Evolutionary conservation across 1,140 invertebrate species (phyloP), one percentile per base, ranked within the genome.

Genomic region (Zelostemma sp.): DNA sequence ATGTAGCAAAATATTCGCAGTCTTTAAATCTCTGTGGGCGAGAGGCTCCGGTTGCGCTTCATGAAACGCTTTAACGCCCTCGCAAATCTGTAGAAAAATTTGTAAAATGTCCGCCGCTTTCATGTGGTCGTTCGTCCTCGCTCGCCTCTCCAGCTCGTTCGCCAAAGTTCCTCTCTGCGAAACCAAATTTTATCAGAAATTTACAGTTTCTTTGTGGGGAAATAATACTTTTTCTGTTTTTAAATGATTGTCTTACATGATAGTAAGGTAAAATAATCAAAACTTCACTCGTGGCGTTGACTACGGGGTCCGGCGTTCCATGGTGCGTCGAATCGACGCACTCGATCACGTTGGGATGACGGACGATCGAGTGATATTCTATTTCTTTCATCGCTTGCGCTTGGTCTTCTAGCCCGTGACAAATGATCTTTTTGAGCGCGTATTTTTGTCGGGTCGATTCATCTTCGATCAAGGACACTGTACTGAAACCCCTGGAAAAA

Each of bases 11-110:
- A 96, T 89, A 86, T 96, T 96, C 19, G 90, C 91, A 53, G 93
- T 93, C 83, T 96, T 96, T 31, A 96, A 79, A 86, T 96, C 94
- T 77, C 94, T 87, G 77, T 95, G 93, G 50, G 93, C 93, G 69
- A 94, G 86, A 16, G 93, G 89, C 51, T 91, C 86, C 14, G 93
- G 93, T 75, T 89, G 89, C 19, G 88, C 85, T 72, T 91, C 88
- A 80, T 96, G 94, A 77, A 96, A 89, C 50, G 89, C 90, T 80
- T 89, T 89, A 0, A 95, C 84, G 3, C 90, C 93, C 74, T 93
- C 89, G 78, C 93, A 94, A 51, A 95, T 90, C 51, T 90, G 89
- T 57, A 88, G 72, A 80, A 96, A 95, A 55, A 94, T 88, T 67
- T 88, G 85, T 58, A 94, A 81, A 45, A 95, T 84, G 71, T 91